Base-by-base conservation (phyloP, 2,888 invertebrate species). In the Clunio marinus region DNA sequence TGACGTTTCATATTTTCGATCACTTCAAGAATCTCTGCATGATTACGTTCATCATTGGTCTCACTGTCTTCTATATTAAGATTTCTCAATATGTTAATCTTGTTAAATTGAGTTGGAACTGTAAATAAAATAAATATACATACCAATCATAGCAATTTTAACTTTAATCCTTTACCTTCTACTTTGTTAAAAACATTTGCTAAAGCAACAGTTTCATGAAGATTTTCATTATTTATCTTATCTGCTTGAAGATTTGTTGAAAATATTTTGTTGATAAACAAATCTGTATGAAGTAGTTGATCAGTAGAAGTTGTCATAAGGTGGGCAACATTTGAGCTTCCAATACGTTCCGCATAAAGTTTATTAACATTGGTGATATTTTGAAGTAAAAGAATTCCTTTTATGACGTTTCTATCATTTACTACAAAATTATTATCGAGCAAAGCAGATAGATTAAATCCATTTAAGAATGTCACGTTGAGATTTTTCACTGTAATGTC, bases 51-150 rank as follows among this genome's bases (percentile, higher is more conserved):
- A 60, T 60, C 59, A 13, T 20, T 13, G 4, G 24, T 13, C 1
- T n/a, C 59, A n/a, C n/a, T n/a, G 13, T 35, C 59, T 20, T 59
- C 24, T 25, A 66, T 24, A 32, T 51, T 66, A 2, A 66, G 17
- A 51, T 55, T 55, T 13, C 25, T 15, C 8, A 24, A 17, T 5
- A 66, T 32, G 41, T 35, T 28, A 2, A 66, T 28, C 7, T 10
- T 22, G n/a, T 32, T 28, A n/a, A 66, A 55, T 32, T 55, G n/a
- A 2, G 55, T 66, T 10, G 66, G 55, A 24, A 63, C 28, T 63
- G 15, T 15, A 20, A 25, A 17, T 4, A 51, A 51, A 45, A 7
- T 13, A 45, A 45, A 13, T 45, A 15, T 45, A 4, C 13, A 45
- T 45, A 13, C 10, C 15, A 7, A 13, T 45, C 45, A 45, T 4